Conservation (phyloP, 2,113 vertebrate genomes). For the Ramphastos sulfuratus region DNA sequence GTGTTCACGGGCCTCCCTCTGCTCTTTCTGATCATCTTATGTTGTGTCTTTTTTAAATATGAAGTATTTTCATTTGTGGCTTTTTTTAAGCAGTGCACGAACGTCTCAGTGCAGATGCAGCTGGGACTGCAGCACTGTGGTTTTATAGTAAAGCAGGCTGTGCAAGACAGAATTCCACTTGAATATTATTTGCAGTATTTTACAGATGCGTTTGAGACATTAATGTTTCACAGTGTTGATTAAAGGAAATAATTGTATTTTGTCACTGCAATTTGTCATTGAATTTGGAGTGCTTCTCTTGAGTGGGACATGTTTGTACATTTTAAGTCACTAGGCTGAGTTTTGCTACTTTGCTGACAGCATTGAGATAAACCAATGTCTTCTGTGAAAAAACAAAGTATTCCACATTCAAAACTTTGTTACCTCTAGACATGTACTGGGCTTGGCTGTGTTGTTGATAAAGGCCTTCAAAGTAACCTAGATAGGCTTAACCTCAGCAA, state of each 20-base stretch:
- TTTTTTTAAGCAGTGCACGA: accelerated
- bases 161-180: neutral
- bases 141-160: neutral
- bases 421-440: neutral
- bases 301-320: accelerated
- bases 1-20: neutral
- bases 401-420: accelerated
- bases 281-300: neutral
- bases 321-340: neutral
- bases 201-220: neutral
- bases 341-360: neutral
- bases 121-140: neutral
- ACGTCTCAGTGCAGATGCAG: neutral
- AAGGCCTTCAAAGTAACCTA: neutral
- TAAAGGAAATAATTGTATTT: neutral
- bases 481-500: neutral
- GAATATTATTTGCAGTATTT: neutral
- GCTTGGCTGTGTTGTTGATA: neutral
- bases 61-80: neutral
- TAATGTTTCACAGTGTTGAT: accelerated
- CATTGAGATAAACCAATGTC: neutral
- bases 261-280: neutral
- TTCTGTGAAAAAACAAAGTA: neutral
- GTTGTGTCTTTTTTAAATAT: neutral
- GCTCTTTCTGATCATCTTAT: neutral